phyloP scores from a whole-genome alignment of 1,140 invertebrate species.

The Temnothorax nylanderi region DNA sequence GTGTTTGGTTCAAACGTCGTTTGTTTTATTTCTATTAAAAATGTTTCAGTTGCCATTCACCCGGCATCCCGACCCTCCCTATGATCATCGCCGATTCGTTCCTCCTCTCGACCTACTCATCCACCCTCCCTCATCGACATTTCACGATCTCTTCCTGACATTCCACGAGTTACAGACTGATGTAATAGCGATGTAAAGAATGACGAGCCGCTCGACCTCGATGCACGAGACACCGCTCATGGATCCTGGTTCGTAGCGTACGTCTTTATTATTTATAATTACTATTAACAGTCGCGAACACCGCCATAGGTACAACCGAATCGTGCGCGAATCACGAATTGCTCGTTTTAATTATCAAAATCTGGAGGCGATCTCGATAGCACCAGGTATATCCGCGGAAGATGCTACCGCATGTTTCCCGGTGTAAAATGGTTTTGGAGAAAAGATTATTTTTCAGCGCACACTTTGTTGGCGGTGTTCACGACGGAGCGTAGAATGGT shows the following conservation, averaged over 20 bases:
- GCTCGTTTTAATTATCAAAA: background rate
- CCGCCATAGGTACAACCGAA: background rate
- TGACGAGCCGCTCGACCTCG: slow-evolving; percentile 39
- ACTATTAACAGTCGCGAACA: slow-evolving; percentile 18
- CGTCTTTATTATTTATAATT: slow-evolving; percentile 57
- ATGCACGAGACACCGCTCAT: slow-evolving; percentile 53
- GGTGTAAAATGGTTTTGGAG: background rate
- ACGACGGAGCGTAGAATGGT: background rate
- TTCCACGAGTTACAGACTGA: slow-evolving; percentile 66
- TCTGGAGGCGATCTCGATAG: background rate
- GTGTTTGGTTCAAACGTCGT: slow-evolving; percentile 85
- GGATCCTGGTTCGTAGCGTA: slow-evolving; percentile 66
- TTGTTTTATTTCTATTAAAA: slow-evolving; percentile 82
- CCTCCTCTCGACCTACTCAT: slow-evolving; percentile 16
- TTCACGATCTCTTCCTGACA: slow-evolving; percentile 62
- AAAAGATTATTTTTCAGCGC: background rate
- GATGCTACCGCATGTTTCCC: background rate
- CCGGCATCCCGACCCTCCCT: slow-evolving; percentile 46
- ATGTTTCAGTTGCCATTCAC: slow-evolving; percentile 78
- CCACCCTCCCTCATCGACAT: background rate
- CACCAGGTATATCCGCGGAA: background rate
- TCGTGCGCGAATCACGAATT: background rate
- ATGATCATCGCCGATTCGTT: slow-evolving; percentile 37
- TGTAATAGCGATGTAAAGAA: slow-evolving; percentile 31
- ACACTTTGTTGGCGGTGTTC: slow-evolving; percentile 11